Evolutionary conservation across 2,797 vertebrate species (phyloP).

Genomic region (Phrynocephalus guinanensis): DNA sequence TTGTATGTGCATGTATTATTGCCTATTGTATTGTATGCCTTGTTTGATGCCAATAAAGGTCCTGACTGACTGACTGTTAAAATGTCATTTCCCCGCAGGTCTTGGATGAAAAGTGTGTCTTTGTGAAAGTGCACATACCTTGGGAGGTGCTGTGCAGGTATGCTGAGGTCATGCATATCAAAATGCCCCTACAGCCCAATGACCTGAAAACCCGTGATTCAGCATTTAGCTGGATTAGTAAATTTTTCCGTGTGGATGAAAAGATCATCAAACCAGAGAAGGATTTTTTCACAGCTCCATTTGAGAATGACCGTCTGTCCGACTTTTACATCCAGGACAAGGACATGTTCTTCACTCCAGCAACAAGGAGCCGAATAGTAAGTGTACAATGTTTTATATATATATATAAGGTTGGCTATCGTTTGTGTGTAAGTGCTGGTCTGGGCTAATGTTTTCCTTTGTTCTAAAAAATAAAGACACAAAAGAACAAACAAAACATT

Average conservation of each 20-base stretch:
- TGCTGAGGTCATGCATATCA: conserved; percentile 91
- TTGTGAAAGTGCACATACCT: conserved; percentile 91
- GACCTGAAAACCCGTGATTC: conserved; percentile 80
- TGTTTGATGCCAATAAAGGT: no score
- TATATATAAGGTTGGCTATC: background rate
- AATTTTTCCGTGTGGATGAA: conserved; percentile 85
- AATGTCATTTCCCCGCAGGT: conserved; percentile 77
- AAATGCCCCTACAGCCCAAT: conserved; percentile 86
- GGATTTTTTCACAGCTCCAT: conserved; percentile 93
- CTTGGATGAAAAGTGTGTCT: conserved; percentile 83
- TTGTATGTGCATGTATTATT: no score
- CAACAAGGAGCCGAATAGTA: conserved; percentile 93
- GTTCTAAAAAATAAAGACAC: background rate
- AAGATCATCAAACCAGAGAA: conserved; percentile 85
- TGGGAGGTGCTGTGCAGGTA: conserved; percentile 91
- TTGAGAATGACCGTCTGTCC: conserved; percentile 86
- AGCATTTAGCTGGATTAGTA: conserved; percentile 85
- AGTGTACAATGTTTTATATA: conserved; percentile 64
- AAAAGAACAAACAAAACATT: conserved; percentile 35
- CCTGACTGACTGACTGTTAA: conserved; percentile 14
- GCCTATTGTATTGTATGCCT: no score
- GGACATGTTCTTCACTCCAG: conserved; percentile 89
- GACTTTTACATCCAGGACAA: conserved; percentile 84
- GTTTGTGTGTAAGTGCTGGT: background rate
- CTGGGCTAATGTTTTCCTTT: background rate